phyloP scores from a whole-genome alignment of 30 jellyfish, hydroid and myxozoan genomes.

The Mastigias papua region DNA sequence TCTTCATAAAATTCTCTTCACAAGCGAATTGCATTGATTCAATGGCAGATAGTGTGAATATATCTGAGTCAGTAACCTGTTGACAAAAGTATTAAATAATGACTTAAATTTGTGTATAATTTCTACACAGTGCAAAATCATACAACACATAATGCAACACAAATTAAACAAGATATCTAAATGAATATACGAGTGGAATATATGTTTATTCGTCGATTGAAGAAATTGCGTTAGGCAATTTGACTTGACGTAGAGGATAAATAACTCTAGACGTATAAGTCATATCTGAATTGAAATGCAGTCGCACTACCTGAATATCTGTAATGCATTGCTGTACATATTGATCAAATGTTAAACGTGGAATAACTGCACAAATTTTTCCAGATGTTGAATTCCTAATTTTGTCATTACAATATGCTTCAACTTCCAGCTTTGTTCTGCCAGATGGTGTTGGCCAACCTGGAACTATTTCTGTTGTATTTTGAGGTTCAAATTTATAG shows the following conservation, averaged over 20 bases:
- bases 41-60: conserved; percentile 47
- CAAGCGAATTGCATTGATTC: conserved; percentile 57
- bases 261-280: too few relatives aligned
- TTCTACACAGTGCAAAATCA: too few relatives aligned
- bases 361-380: conserved; percentile 24
- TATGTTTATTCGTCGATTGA: too few relatives aligned
- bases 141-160: too few relatives aligned
- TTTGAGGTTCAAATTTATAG: conserved; percentile 21
- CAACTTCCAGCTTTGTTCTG: conserved; percentile 16
- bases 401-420: not conserved
- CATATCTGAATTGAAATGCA: not conserved
- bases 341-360: not conserved
- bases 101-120: too few relatives aligned
- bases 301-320: conserved; percentile 28
- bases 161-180: too few relatives aligned
- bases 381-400: conserved; percentile 34
- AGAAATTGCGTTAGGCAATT: not conserved
- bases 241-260: not conserved
- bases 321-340: conserved; percentile 28
- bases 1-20: conserved; percentile 57
- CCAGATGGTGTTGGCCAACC: conserved; percentile 46
- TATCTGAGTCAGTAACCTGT: conserved; percentile 35
- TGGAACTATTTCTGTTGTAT: not conserved
- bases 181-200: too few relatives aligned
- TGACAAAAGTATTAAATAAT: too few relatives aligned